Base-by-base conservation (phyloP, 2,797 vertebrate genomes). In the Amniataba percoides region DNA sequence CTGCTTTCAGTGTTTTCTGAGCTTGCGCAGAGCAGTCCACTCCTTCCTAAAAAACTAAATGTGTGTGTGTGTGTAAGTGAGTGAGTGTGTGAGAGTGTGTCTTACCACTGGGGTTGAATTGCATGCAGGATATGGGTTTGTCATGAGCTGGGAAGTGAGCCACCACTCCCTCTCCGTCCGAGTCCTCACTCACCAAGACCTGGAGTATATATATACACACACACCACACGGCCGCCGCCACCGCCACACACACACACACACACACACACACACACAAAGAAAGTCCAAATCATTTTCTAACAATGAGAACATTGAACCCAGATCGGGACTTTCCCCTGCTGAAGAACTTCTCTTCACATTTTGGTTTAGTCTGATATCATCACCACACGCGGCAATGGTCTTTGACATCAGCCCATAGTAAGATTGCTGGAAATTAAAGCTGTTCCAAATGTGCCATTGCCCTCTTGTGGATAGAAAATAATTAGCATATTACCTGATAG, bases 101-200 rank as follows among this genome's bases (percentile, higher is more conserved):
- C 96, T 97, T 95, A 99, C 98, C 98, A 61, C 97, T 99, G 19
- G 97, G 96, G 91, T 98, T 99, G 86, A 99, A 99, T 81, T 98
- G 97, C 98, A 99, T 99, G 92, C 98, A 99, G 94, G 97, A 99
- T 87, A 99, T 98, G 59, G 98, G 98, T 88, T 99, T 99, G 93
- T 99, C 98, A 19, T 99, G 98, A 18, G 98, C 98, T 83, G 97
- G 98, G 93, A 99, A 99, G 95, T 99, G 98, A 79, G 98, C 97
- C 92, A 99, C 97, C 45, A 98, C 95, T 66, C 98, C 98, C 34
- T 97, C 97, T 4, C 97, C 97, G 43, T 99, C 98, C 0, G 97
- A 97, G 88, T 99, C 98, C 83, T 99, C 98, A 1, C 97, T 99
- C 94, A 99, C 95, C 72, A 99, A 89, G 1, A 99, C 98, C 98